phyloP scores from a whole-genome alignment of 2,113 vertebrate genomes.

The Chroicocephalus ridibundus region DNA sequence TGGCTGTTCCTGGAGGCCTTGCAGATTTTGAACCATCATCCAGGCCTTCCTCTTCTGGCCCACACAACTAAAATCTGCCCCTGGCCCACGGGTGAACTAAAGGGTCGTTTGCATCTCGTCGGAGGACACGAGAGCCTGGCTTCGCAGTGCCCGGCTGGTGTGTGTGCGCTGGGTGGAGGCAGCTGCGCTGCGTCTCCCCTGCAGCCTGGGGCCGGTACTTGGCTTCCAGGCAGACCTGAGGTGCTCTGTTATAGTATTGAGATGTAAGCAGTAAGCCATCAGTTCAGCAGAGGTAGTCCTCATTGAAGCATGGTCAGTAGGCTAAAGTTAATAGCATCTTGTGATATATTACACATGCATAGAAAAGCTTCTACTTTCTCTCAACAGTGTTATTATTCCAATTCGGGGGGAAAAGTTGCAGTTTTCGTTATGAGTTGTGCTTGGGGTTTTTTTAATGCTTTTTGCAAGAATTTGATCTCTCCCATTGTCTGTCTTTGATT shows the following conservation, averaged over 20 bases:
- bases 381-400: neutral
- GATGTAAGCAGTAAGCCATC: neutral
- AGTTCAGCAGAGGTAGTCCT: neutral
- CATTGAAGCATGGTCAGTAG: too few relatives aligned
- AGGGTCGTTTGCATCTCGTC: accelerated
- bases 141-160: accelerated
- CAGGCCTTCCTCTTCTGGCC: neutral
- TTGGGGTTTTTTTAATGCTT: neutral
- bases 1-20: neutral
- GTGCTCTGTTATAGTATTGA: neutral
- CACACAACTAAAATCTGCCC: neutral
- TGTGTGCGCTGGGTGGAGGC: neutral
- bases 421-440: neutral
- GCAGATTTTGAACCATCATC: neutral
- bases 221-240: neutral
- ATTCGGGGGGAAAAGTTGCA: accelerated
- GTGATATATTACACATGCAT: neutral
- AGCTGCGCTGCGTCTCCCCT: neutral
- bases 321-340: neutral
- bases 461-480: neutral
- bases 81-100: neutral
- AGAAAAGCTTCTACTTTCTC: neutral
- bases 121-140: neutral
- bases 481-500: neutral
- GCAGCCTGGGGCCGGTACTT: neutral